Evolutionary conservation across 2,888 invertebrate species (phyloP).

Genomic region (Folsomia manolachei): DNA sequence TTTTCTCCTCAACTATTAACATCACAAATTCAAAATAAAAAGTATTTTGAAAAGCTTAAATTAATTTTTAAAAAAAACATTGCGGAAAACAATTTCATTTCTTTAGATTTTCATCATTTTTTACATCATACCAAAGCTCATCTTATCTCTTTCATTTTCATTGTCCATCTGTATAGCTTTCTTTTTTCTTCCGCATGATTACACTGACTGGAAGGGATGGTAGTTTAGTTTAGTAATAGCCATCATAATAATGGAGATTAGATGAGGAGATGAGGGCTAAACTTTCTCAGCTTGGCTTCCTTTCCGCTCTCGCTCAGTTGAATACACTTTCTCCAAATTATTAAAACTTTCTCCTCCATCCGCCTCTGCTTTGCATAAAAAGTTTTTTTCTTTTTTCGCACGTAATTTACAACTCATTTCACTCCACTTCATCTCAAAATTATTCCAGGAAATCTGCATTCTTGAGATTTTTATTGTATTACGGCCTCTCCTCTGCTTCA

Average conservation of each 20-base stretch:
- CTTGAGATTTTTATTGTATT: constrained; percentile 7
- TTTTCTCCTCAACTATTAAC: too few relatives aligned
- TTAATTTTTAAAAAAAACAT: too few relatives aligned
- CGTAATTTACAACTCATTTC: constrained; percentile 9
- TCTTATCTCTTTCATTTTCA: neutral
- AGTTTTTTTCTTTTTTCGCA: neutral
- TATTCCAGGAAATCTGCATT: constrained; percentile 2
- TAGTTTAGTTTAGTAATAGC: neutral
- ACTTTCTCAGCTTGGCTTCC: neutral
- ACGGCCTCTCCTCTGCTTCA: neutral
- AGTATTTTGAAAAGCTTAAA: too few relatives aligned
- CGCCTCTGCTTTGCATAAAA: neutral
- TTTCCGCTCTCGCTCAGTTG: neutral
- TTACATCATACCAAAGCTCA: too few relatives aligned
- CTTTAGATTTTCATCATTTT: too few relatives aligned
- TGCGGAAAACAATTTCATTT: too few relatives aligned
- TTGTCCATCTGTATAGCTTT: neutral
- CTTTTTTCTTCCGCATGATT: neutral
- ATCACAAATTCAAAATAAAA: too few relatives aligned
- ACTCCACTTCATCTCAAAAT: neutral
- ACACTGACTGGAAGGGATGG: neutral
- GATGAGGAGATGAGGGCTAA: neutral
- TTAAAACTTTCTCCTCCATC: constrained; percentile 1
- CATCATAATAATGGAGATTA: constrained; percentile 2
- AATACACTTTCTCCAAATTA: neutral